Percentiles rank a stretch among this genome's conserved stretches.
phyloP scores from a whole-genome alignment of 2,113 vertebrate species.

The Tretioscincus oriximinensis region DNA sequence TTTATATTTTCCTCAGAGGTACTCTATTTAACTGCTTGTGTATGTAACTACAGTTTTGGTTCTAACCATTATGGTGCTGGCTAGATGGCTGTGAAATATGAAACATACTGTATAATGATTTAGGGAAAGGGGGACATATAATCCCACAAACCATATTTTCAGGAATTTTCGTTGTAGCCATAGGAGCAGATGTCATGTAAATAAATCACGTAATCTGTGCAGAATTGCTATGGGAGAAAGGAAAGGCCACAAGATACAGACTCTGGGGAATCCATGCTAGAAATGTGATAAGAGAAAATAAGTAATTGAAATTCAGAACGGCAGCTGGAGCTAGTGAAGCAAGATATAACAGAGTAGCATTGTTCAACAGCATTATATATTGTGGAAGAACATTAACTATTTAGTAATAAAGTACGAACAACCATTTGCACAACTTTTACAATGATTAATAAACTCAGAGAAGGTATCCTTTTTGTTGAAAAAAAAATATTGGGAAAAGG shows the following conservation, averaged over 20 bases:
- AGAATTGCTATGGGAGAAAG: neutral
- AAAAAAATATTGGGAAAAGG: no score
- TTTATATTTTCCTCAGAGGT: no score
- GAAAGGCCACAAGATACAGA: neutral
- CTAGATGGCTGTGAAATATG: no score
- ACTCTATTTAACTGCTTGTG: no score
- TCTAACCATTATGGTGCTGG: no score
- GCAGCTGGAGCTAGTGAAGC: neutral
- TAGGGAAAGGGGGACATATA: no score
- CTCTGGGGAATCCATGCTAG: neutral
- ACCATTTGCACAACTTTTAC: neutral
- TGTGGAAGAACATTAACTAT: neutral
- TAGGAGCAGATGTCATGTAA: neutral
- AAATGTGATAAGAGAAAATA: neutral
- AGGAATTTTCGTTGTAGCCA: neutral
- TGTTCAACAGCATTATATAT: neutral
- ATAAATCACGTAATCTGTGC: neutral
- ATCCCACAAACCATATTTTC: neutral
- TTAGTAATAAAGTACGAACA: neutral
- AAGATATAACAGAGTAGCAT: neutral
- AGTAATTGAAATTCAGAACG: neutral
- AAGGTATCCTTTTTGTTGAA: no score
- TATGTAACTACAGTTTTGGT: no score
- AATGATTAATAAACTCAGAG: no score
- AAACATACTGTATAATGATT: neutral